A percentile compares a stretch with the other conserved stretches of the same genome.
phyloP scores from a whole-genome alignment of 2,113 vertebrate genomes.

The Pleuronectes platessa region DNA sequence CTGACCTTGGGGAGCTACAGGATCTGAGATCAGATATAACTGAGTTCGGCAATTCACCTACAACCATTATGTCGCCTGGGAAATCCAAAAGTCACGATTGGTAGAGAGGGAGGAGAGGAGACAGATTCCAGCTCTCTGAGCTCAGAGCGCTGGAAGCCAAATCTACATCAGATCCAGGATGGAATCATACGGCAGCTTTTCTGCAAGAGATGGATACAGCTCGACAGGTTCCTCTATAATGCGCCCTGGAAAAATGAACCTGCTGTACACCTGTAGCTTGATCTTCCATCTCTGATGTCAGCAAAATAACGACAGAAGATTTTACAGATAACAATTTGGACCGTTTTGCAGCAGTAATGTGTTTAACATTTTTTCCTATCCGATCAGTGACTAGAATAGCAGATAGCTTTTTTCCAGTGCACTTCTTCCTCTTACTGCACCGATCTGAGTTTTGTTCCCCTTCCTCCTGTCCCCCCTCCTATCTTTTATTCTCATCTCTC shows the following conservation, averaged over 20 bases:
- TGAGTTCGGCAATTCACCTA: conserved; percentile 54
- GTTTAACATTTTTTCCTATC: conserved; percentile 37
- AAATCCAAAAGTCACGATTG: conserved; percentile 32
- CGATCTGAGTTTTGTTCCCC: neutral
- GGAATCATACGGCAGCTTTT: conserved; percentile 32
- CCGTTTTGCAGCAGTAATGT: conserved; percentile 15
- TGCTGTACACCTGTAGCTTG: conserved; percentile 40
- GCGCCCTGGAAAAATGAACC: conserved; percentile 30
- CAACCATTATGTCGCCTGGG: conserved; percentile 50
- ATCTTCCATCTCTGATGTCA: conserved; percentile 22
- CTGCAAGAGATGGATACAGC: conserved; percentile 26
- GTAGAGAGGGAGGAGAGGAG: conserved; percentile 38
- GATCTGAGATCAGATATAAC: conserved; percentile 61
- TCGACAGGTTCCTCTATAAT: conserved; percentile 18
- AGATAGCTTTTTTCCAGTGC: neutral
- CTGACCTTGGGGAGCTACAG: conserved; percentile 43
- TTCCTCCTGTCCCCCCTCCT: conserved; percentile 7
- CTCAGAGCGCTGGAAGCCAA: conserved; percentile 42
- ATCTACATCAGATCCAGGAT: conserved; percentile 34
- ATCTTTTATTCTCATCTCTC: conserved; percentile 40
- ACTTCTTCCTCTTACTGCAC: conserved; percentile 18
- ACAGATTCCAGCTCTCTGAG: conserved; percentile 44
- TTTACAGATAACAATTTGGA: conserved; percentile 36
- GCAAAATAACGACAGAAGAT: conserved; percentile 8
- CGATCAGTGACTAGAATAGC: conserved; percentile 28